These are phyloP conservation scores for Fregetta grallaria DNA, from an alignment of 2,113 vertebrate genomes.

Conservation along the genomic window DNA sequence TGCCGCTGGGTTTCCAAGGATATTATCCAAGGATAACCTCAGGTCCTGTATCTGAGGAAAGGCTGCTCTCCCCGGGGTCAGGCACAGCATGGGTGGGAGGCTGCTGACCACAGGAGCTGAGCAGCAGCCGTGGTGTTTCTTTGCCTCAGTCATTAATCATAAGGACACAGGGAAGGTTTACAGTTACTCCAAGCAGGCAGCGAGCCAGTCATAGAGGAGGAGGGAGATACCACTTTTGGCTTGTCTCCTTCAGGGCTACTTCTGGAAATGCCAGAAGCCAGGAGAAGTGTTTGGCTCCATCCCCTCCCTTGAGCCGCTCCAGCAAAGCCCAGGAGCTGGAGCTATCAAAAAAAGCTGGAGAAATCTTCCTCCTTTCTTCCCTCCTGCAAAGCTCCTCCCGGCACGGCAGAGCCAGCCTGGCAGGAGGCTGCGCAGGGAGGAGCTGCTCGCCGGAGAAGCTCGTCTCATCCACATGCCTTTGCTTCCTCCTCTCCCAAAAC, in stretches of 20 bases:
- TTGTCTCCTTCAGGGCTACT: background rate
- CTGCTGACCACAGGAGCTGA: slow-evolving; percentile 31
- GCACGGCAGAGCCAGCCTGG: background rate
- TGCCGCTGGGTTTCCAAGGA: background rate
- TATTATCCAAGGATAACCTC: background rate
- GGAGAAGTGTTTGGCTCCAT: background rate
- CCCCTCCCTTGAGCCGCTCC: background rate
- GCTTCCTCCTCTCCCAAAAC: background rate
- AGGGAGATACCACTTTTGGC: background rate
- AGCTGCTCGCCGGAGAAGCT: background rate
- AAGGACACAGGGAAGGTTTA: slow-evolving; percentile 47
- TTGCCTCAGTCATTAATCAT: slow-evolving; percentile 68
- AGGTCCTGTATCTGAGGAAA: background rate
- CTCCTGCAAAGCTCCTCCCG: background rate
- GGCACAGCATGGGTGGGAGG: slow-evolving; percentile 19
- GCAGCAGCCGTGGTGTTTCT: slow-evolving; percentile 40
- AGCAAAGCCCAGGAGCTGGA: background rate
- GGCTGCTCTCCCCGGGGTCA: background rate
- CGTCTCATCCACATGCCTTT: background rate
- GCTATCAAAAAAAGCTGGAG: background rate
- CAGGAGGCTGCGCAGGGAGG: background rate
- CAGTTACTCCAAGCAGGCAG: slow-evolving; percentile 19
- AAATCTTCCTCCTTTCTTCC: background rate
- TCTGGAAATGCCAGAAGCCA: background rate
- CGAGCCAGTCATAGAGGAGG: background rate